Percentiles rank a stretch among this genome's conserved stretches.
phyloP scores from a whole-genome alignment of 2,797 vertebrate species.

The Acomys russatus region DNA sequence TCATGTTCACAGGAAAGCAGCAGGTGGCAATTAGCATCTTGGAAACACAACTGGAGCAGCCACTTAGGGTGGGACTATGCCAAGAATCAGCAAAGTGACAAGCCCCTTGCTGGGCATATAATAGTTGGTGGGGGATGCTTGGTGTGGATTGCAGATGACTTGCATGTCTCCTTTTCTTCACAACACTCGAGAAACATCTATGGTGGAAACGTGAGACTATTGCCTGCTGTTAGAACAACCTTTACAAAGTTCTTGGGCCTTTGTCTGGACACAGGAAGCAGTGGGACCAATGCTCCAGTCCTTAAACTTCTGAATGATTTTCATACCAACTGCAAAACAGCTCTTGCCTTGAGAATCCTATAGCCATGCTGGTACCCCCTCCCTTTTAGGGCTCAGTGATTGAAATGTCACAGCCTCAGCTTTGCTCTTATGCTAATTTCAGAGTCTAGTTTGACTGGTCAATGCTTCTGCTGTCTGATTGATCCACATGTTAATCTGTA shows the following conservation, averaged over 20 bases:
- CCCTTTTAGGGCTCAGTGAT: not conserved
- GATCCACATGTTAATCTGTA: not conserved
- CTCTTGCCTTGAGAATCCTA: not conserved
- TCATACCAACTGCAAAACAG: not conserved
- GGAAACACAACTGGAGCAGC: constrained; percentile 69
- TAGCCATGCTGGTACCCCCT: not conserved
- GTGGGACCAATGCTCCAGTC: not conserved
- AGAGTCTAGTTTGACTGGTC: not conserved
- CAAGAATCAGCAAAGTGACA: not conserved
- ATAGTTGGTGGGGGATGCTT: not conserved
- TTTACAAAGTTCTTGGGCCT: constrained; percentile 19
- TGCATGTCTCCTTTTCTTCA: not conserved
- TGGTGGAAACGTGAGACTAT: not conserved
- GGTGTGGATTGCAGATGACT: not conserved
- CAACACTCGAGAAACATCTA: not conserved
- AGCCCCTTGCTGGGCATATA: not conserved
- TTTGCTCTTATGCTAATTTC: not conserved
- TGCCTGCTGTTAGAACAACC: not conserved
- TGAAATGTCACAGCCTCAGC: not conserved
- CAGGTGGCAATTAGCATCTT: constrained; percentile 75
- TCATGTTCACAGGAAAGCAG: constrained; percentile 72
- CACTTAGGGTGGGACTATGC: constrained; percentile 43
- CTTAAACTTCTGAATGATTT: not conserved
- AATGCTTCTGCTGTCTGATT: not conserved
- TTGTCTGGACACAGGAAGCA: not conserved